phyloP scores from a whole-genome alignment of 2,797 vertebrate species.

The Parauchenoglanis punctatus region DNA sequence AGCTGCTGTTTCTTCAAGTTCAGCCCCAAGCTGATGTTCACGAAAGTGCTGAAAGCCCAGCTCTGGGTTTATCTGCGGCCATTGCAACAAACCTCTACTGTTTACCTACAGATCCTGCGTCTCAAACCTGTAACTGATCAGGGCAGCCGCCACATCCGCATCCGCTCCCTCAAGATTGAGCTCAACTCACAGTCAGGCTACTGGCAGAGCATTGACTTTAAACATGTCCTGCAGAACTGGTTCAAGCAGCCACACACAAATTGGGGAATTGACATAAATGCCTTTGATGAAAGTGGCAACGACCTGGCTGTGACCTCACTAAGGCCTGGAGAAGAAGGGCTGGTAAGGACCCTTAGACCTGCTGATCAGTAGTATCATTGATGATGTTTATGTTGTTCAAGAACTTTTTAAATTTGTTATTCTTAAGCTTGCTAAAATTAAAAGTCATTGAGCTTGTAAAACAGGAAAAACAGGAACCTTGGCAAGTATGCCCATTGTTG shows the following conservation, averaged over 20 bases:
- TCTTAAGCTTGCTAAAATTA: background rate
- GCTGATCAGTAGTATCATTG: slow-evolving; percentile 38
- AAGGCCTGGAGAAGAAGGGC: slow-evolving; percentile 92
- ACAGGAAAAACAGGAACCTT: slow-evolving; percentile 6
- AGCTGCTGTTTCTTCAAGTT: slow-evolving; percentile 99
- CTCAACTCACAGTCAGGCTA: slow-evolving; percentile 91
- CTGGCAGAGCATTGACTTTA: slow-evolving; percentile 99
- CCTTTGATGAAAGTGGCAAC: slow-evolving; percentile 95
- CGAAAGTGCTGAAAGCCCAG: slow-evolving; percentile 98
- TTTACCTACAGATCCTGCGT: slow-evolving; percentile 96
- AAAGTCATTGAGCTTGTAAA: background rate
- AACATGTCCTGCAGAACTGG: slow-evolving; percentile 98
- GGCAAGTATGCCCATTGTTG: slow-evolving; percentile 34
- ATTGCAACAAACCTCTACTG: slow-evolving; percentile 92
- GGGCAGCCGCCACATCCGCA: slow-evolving; percentile 94
- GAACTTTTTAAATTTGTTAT: background rate
- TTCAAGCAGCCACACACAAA: slow-evolving; percentile 99
- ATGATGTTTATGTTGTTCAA: background rate
- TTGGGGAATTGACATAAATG: slow-evolving; percentile 99
- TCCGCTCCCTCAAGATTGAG: slow-evolving; percentile 97
- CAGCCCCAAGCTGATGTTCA: slow-evolving; percentile 99
- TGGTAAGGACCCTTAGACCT: slow-evolving; percentile 90
- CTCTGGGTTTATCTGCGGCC: slow-evolving; percentile 97
- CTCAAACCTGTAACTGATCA: slow-evolving; percentile 93
- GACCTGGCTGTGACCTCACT: slow-evolving; percentile 95